phyloP scores from a whole-genome alignment of 2,113 vertebrate genomes.

The Oncorhynchus keta region DNA sequence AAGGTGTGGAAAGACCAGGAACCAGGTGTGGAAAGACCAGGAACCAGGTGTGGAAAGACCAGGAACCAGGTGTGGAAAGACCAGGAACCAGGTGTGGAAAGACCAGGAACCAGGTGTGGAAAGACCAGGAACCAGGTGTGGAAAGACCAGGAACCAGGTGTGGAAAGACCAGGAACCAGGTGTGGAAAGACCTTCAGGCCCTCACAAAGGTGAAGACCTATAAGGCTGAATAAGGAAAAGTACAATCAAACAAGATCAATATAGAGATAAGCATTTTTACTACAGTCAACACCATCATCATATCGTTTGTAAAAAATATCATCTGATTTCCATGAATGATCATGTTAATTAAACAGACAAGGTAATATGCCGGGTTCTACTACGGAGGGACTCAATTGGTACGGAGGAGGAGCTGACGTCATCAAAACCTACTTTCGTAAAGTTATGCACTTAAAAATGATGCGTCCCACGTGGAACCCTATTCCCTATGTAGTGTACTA shows the following conservation, averaged over 20 bases:
- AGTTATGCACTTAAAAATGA: conserved; percentile 21
- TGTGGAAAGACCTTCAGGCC: conserved; percentile 23
- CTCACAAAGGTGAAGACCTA: neutral
- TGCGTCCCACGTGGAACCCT: no score
- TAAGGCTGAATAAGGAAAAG: conserved; percentile 15
- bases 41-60: conserved; percentile 14
- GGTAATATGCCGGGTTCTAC: conserved; percentile 9
- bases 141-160: conserved; percentile 10
- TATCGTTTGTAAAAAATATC: neutral
- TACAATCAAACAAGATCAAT: conserved; percentile 12
- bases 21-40: conserved; percentile 15
- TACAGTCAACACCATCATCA: neutral
- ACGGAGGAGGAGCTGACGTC: conserved; percentile 12
- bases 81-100: conserved; percentile 12
- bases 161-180: conserved; percentile 13
- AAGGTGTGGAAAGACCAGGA: no score
- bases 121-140: conserved; percentile 12
- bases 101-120: conserved; percentile 11
- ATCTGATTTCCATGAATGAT: conserved; percentile 4
- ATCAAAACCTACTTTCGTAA: conserved; percentile 34
- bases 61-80: conserved; percentile 14
- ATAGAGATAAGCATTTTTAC: neutral
- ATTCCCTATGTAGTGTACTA: no score
- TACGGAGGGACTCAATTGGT: conserved; percentile 16
- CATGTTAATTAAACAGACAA: neutral